Conservation (phyloP, 2,888 invertebrate species). For the Drosophila anomalata region DNA sequence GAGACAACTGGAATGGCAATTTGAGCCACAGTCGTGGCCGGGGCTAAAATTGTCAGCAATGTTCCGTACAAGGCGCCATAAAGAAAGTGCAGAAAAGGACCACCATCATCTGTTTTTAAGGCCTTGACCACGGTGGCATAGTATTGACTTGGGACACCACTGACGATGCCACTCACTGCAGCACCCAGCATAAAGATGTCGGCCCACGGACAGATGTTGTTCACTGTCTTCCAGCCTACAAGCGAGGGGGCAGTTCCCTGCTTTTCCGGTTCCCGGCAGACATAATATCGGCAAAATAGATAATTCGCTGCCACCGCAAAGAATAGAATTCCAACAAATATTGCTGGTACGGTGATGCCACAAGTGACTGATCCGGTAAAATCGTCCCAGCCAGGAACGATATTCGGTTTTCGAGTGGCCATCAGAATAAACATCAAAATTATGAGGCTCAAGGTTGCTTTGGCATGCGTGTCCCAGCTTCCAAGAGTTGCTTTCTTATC, state of each 20-base stretch:
- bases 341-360: constrained; percentile 30
- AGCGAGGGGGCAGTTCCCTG: constrained; percentile 36
- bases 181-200: constrained; percentile 54
- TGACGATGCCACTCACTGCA: constrained; percentile 8
- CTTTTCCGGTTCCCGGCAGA: constrained; percentile 43
- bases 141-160: constrained; percentile 16
- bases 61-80: constrained; percentile 17
- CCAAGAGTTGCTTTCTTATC: constrained; percentile 41
- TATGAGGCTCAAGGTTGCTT: constrained; percentile 13
- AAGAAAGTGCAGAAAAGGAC: accelerated
- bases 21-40: constrained; percentile 29
- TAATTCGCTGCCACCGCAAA: constrained; percentile 57
- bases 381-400: constrained; percentile 26
- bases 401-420: constrained; percentile 11
- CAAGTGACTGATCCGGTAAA: accelerated
- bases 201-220: constrained; percentile 48
- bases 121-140: neutral
- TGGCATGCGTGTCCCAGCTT: constrained; percentile 21
- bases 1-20: constrained; percentile 1
- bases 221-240: constrained; percentile 52
- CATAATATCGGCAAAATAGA: constrained; percentile 55
- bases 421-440: neutral
- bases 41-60: constrained; percentile 20
- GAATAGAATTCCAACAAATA: constrained; percentile 10
- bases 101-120: neutral